Conservation (phyloP, 2,888 invertebrate species). For the Isotomurus palustris region DNA sequence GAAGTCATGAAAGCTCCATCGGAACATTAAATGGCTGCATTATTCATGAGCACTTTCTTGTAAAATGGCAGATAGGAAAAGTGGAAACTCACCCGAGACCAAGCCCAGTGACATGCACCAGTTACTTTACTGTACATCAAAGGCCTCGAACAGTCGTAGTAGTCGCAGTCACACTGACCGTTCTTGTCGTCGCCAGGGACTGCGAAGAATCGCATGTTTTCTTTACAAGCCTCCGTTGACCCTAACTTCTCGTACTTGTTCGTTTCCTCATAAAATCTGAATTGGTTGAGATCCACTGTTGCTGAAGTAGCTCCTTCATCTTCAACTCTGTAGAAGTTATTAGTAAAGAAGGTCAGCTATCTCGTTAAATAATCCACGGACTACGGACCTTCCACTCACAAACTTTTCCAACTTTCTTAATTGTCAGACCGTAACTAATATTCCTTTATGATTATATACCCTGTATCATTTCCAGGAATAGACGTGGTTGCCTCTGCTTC, state of each 20-base stretch:
- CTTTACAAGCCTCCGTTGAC: constrained; percentile 28
- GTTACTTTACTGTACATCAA: constrained; percentile 32
- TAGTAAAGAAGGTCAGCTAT: too few species aligned
- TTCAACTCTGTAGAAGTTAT: too few species aligned
- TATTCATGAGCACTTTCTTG: not conserved
- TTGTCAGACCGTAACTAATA: too few species aligned
- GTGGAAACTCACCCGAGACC: constrained; percentile 35
- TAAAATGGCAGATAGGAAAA: too few species aligned
- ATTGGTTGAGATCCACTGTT: constrained; percentile 23
- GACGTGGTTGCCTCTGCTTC: too few species aligned
- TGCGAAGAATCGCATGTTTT: constrained; percentile 45
- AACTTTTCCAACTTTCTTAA: too few species aligned
- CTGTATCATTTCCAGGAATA: too few species aligned
- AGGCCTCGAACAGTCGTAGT: constrained; percentile 39
- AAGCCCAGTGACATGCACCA: constrained; percentile 40
- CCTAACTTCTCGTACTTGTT: constrained; percentile 25
- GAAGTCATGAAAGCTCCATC: not conserved
- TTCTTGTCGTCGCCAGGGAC: constrained; percentile 34
- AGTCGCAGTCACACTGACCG: constrained; percentile 44
- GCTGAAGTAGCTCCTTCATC: not conserved
- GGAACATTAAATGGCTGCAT: not conserved
- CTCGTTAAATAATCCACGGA: too few species aligned
- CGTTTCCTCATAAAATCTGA: constrained; percentile 30
- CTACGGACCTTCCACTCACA: too few species aligned
- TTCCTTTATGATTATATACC: too few species aligned